These are phyloP conservation scores for Rhinoderma darwinii DNA, from an alignment of 2,113 vertebrate species.

Conservation along the genomic window DNA sequence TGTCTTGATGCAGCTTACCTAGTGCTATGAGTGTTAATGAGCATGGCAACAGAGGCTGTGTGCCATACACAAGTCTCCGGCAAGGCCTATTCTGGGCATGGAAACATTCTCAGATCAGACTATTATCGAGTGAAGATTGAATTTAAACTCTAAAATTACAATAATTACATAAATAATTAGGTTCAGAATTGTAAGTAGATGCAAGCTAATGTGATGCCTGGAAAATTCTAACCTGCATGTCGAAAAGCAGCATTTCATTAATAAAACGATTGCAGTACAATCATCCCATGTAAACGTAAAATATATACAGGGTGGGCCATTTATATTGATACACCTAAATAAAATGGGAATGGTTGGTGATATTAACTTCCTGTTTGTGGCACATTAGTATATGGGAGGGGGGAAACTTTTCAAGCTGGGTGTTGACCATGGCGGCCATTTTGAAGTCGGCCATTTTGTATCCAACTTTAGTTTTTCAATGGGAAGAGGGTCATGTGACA, in stretches of 20 bases:
- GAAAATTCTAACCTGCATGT: conserved; percentile 2
- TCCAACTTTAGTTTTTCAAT: no score
- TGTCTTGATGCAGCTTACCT: not conserved
- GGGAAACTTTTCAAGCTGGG: no score
- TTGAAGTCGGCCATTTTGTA: no score
- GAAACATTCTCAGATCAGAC: not conserved
- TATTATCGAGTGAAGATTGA: not conserved
- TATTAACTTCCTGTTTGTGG: no score
- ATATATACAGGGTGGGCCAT: no score
- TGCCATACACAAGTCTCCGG: not conserved
- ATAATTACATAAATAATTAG: conserved; percentile 25
- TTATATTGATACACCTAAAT: no score
- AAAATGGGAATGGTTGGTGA: no score
- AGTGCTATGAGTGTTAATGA: not conserved
- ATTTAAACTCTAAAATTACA: conserved; percentile 21
- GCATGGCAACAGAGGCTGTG: not conserved
- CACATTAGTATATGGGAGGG: no score
- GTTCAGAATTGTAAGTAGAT: not conserved
- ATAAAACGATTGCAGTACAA: not conserved
- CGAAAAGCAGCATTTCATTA: not conserved
- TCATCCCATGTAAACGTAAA: not conserved
- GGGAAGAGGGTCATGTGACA: no score
- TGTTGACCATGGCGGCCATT: no score
- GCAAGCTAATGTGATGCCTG: not conserved
- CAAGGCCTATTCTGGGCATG: not conserved